Base-by-base conservation (phyloP, 2,888 invertebrate species). In the Cosmia pyralina region DNA sequence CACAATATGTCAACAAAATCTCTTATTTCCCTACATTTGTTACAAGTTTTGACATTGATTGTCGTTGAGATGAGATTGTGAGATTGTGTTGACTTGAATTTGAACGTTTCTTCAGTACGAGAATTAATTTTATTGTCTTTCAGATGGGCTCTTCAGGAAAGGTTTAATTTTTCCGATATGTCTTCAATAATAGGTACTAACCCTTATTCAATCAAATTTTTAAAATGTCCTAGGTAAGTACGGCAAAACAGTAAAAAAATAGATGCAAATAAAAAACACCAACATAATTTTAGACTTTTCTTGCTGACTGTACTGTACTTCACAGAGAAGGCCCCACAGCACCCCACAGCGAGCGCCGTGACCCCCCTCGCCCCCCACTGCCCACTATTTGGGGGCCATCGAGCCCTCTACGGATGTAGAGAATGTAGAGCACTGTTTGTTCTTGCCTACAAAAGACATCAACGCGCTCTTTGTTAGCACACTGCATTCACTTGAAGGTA, bases 401-500 rank as follows among this genome's bases (percentile, higher is more conserved):
- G 52, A 69, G 69, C 58, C 59, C 52, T 65, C 34, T 41, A 69
- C 62, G 22, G 66, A 72, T 77, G 62, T 77, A 57, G 64, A 60
- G 44, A 66, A 28, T 59, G 66, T 67, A 44, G 57, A 44, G 52
- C 50, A 44, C 11, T 53, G 75, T 71, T 78, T 60, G 75, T 60
- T 64, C 41, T 75, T 71, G 79, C 71, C 34, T 69, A 74, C 63
- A 84, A 85, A 87, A 87, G 87, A 87, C 77, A 81, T 88, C 88
- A 88, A 87, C 87, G 87, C 87, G 88, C 69, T 68, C 62, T 19
- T 67, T 81, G 65, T 79, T 46, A 4, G 60, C 48, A 44, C 52
- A 17, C 44, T 34, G 60, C 44, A 50, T 57, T 77, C 50, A 59
- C 50, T 75, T 62, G 58, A 58, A 57, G 66, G 52, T 50, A n/a